Percentiles rank a stretch among this genome's conserved stretches.
Conservation (phyloP, 2,888 invertebrate species). For the Charanyca ferruginea region DNA sequence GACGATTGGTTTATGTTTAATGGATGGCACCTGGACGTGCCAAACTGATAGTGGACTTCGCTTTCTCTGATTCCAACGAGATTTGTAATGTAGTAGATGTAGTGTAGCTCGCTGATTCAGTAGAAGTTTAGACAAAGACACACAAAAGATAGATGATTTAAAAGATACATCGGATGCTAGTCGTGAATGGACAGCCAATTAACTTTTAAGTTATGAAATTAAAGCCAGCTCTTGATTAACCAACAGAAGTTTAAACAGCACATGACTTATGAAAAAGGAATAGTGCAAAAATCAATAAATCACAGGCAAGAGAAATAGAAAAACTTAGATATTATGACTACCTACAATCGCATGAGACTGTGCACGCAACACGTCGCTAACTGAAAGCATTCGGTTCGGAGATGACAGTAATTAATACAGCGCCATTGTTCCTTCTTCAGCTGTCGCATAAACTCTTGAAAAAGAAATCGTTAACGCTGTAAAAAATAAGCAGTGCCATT, state of each 20-base stretch:
- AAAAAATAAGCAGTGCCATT: constrained; percentile 13
- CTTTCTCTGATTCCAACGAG: not conserved
- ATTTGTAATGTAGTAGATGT: not conserved
- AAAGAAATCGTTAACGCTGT: constrained; percentile 35
- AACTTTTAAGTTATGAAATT: not conserved
- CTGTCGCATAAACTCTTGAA: constrained; percentile 53
- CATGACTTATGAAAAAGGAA: constrained; percentile 13
- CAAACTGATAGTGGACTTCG: not conserved
- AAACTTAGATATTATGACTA: constrained; percentile 47
- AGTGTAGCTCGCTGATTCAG: not conserved
- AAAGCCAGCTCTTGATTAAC: not conserved
- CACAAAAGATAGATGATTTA: not conserved
- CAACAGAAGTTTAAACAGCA: not conserved
- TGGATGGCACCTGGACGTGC: constrained; percentile 3
- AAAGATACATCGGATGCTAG: not conserved
- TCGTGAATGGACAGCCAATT: not conserved
- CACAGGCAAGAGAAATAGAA: constrained; percentile 30
- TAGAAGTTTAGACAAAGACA: not conserved
- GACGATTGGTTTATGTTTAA: constrained; percentile 20
- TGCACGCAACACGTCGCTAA: constrained; percentile 51
- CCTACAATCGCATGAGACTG: constrained; percentile 32
- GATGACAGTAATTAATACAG: constrained; percentile 54
- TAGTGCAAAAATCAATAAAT: constrained; percentile 30
- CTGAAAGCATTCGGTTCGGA: constrained; percentile 44
- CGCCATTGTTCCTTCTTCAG: constrained; percentile 55